Evolutionary conservation across 2,888 invertebrate species (phyloP).

Genomic region (Choreutis nemorana): DNA sequence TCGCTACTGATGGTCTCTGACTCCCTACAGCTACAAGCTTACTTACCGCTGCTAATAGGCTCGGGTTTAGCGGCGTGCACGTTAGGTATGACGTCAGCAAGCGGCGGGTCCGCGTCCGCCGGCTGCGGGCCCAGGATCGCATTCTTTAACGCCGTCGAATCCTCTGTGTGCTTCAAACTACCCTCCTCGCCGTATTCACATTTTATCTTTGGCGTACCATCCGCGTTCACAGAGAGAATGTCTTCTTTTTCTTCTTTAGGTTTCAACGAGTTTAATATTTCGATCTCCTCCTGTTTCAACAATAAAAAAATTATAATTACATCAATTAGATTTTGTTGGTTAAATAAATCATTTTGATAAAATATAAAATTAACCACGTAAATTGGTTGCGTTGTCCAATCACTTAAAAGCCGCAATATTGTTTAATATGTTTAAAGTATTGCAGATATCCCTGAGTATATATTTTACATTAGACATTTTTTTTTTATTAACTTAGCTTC

Average conservation of each 20-base stretch:
- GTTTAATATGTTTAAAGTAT: too few species aligned
- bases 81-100: slow-evolving; percentile 11
- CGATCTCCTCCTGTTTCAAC: slow-evolving; percentile 79
- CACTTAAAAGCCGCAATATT: too few species aligned
- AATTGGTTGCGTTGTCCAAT: too few species aligned
- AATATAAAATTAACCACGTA: too few species aligned
- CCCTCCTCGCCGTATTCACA: slow-evolving; percentile 34
- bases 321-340: too few species aligned
- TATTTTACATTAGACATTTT: too few species aligned
- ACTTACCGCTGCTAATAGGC: slow-evolving; percentile 33
- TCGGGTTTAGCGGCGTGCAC: slow-evolving; percentile 34
- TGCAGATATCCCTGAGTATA: too few species aligned
- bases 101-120: slow-evolving; percentile 27
- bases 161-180: slow-evolving; percentile 47
- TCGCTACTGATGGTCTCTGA: too few species aligned
- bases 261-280: slow-evolving; percentile 72
- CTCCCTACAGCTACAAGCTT: neutral
- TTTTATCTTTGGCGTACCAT: slow-evolving; percentile 32
- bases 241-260: slow-evolving; percentile 71
- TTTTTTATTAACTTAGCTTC: too few species aligned
- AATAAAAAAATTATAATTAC: slow-evolving; percentile 8
- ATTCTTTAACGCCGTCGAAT: slow-evolving; percentile 52
- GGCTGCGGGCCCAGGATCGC: slow-evolving; percentile 52
- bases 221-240: slow-evolving; percentile 14
- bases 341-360: too few species aligned